phyloP scores from a whole-genome alignment of 2,888 invertebrate species.

The Himalopsyche japonica region DNA sequence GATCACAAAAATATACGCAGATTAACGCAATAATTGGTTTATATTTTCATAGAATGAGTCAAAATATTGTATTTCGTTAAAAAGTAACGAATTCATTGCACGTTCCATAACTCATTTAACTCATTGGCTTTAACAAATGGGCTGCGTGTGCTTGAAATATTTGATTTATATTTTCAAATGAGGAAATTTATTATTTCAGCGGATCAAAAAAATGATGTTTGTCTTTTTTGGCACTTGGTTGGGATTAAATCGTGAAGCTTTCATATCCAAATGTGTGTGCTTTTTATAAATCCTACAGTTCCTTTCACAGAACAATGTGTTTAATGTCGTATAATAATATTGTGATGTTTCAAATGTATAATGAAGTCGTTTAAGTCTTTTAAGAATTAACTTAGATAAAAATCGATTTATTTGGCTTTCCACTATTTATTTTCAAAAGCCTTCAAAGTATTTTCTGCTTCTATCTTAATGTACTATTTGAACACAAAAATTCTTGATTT shows the following conservation, averaged over 20 bases:
- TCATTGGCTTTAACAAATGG: background rate
- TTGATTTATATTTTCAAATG: background rate
- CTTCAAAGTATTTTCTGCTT: too few relatives aligned
- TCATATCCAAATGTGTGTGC: background rate
- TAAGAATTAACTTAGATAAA: too few relatives aligned
- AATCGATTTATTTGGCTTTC: too few relatives aligned
- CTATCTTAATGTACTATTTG: too few relatives aligned
- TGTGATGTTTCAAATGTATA: background rate
- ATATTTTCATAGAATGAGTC: background rate
- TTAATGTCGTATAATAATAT: background rate
- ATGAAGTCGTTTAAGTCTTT: too few relatives aligned
- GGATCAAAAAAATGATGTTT: background rate
- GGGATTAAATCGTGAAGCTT: background rate
- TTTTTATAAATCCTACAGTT: background rate
- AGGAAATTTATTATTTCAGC: background rate
- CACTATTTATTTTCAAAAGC: too few relatives aligned
- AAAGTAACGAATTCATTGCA: background rate
- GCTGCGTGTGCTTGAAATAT: background rate
- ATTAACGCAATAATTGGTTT: background rate
- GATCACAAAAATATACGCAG: background rate
- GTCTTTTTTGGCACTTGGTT: background rate
- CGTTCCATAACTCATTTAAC: background rate
- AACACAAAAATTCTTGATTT: too few relatives aligned
- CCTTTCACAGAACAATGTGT: constrained; percentile 11
- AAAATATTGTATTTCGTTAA: background rate